Conservation (phyloP, 2,113 vertebrate genomes). For the Genyomyrus donnyi region DNA sequence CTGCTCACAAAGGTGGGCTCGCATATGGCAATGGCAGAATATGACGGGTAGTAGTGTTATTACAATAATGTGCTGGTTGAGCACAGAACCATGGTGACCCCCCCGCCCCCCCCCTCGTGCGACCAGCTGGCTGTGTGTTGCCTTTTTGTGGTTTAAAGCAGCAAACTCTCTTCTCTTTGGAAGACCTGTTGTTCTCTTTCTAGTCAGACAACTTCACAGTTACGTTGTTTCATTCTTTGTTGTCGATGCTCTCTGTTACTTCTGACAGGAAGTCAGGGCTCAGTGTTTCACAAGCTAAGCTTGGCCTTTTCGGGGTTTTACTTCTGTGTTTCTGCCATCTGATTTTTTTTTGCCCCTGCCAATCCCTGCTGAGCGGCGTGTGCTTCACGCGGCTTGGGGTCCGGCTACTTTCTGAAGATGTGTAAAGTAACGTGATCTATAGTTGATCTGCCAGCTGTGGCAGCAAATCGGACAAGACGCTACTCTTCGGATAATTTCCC, state of each 20-base stretch:
- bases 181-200: background rate
- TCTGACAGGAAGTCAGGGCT: constrained; percentile 1
- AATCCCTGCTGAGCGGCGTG: background rate
- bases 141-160: background rate
- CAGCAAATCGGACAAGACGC: background rate
- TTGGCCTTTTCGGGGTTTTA: background rate
- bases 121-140: background rate
- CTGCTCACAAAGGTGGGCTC: background rate
- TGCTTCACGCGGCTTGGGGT: background rate
- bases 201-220: background rate
- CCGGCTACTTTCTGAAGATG: background rate
- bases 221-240: background rate
- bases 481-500: background rate
- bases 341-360: background rate
- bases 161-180: background rate
- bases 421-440: too few relatives aligned
- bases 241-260: background rate
- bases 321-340: background rate
- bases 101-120: background rate
- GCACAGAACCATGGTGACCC: background rate
- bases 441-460: background rate
- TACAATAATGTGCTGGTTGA: background rate
- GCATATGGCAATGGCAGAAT: background rate
- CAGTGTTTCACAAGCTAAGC: background rate
- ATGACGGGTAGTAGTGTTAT: background rate